phyloP scores from a whole-genome alignment of 2,888 invertebrate species.

The Mythimna lalbum region DNA sequence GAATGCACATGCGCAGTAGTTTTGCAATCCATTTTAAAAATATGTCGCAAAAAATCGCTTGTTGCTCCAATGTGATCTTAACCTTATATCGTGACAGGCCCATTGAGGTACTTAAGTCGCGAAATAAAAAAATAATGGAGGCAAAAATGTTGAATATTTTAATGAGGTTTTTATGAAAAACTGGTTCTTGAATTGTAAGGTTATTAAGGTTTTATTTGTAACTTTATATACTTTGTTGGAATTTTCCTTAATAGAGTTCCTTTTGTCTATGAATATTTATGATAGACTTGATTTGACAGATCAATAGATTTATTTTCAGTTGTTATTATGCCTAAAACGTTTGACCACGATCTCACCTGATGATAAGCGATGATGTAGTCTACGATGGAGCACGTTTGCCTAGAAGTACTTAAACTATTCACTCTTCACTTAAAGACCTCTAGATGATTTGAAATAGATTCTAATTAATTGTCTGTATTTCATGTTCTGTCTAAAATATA shows the following conservation, averaged over 20 bases:
- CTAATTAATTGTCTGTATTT: neutral
- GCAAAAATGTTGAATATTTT: conserved; percentile 28
- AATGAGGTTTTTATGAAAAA: conserved; percentile 34
- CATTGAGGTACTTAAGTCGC: conserved; percentile 25
- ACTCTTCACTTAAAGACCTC: too few relatives aligned
- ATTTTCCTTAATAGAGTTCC: conserved; percentile 16
- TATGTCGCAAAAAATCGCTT: conserved; percentile 33
- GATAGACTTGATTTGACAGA: neutral
- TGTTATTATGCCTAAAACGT: too few relatives aligned
- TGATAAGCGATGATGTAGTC: too few relatives aligned
- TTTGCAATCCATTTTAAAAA: conserved; percentile 1
- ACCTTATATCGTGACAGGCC: conserved; percentile 43
- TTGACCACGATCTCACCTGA: too few relatives aligned
- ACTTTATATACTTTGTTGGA: conserved; percentile 5
- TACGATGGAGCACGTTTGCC: too few relatives aligned
- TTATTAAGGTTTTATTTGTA: conserved; percentile 27
- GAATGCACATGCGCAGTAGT: neutral
- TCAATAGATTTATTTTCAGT: too few relatives aligned
- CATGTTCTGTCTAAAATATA: neutral
- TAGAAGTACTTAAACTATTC: too few relatives aligned
- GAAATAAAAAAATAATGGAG: conserved; percentile 31
- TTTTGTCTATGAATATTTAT: neutral
- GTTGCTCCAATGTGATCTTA: conserved; percentile 28
- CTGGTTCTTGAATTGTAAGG: conserved; percentile 32
- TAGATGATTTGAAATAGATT: too few relatives aligned